Conservation (phyloP, 2,113 vertebrate genomes). For the Butorides virescens region DNA sequence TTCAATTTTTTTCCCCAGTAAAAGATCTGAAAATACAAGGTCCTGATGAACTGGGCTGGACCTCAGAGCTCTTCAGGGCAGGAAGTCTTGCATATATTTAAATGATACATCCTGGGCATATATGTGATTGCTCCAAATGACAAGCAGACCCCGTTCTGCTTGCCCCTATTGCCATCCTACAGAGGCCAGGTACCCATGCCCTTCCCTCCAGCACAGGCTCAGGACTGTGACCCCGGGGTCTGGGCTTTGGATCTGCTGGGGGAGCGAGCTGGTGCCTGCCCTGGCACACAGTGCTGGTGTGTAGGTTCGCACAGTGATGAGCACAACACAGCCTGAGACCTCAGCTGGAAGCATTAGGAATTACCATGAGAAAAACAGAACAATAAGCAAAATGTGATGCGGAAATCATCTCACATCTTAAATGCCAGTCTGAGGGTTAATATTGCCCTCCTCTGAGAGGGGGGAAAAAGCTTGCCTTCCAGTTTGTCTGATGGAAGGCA, state of each 20-base stretch:
- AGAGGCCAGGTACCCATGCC: rapidly evolving
- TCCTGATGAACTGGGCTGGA: not conserved
- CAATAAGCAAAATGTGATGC: not conserved
- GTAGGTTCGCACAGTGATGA: not conserved
- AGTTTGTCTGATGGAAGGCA: not conserved
- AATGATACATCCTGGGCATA: not conserved
- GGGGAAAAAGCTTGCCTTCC: not conserved
- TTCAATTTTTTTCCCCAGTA: not conserved
- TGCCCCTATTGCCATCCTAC: not conserved
- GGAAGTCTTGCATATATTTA: not conserved
- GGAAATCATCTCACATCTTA: not conserved
- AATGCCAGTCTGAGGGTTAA: not conserved
- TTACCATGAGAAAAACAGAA: not conserved
- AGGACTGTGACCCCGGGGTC: not conserved
- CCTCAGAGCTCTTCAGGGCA: not conserved
- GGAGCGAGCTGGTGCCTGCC: rapidly evolving
- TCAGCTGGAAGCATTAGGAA: not conserved
- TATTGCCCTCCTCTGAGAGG: rapidly evolving
- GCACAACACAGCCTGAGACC: not conserved
- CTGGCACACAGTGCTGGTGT: not conserved
- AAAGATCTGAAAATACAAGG: not conserved
- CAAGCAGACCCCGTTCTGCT: not conserved
- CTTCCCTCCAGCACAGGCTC: not conserved
- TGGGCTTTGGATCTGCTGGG: not conserved
- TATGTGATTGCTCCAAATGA: not conserved